Evolutionary conservation across 30 jellyfish, hydroid and myxozoan genomes (phyloP).

Genomic region (Chironex yamaguchii): DNA sequence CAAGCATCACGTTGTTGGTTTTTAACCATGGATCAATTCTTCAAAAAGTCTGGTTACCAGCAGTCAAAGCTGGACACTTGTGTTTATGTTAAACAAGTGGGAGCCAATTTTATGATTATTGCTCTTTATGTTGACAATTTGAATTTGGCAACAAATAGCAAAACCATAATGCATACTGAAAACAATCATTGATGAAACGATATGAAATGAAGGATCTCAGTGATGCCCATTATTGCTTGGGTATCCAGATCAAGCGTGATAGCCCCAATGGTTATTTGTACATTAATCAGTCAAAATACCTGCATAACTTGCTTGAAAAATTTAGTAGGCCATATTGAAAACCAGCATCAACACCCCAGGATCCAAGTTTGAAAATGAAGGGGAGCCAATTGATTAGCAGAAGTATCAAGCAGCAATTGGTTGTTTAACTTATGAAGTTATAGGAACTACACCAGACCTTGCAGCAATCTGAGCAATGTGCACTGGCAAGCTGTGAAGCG

Average conservation of each 20-base stretch:
- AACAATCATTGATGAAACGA: no score
- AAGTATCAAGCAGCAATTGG: no score
- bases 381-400: no score
- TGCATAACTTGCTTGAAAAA: background rate
- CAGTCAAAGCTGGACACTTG: slow-evolving; percentile 44
- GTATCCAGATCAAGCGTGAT: slow-evolving; percentile 19
- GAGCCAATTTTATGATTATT: background rate
- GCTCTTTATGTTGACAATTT: slow-evolving; percentile 18
- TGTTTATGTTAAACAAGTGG: slow-evolving; percentile 20
- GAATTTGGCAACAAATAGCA: background rate
- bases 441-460: no score
- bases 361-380: no score
- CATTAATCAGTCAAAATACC: no score
- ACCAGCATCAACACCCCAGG: no score
- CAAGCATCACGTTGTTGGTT: slow-evolving; percentile 59
- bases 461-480: no score
- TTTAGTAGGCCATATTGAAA: slow-evolving; percentile 51
- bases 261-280: background rate
- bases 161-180: background rate
- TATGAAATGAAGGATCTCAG: slow-evolving; percentile 40
- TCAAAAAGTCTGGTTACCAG: background rate
- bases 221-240: slow-evolving; percentile 33
- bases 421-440: no score
- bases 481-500: no score
- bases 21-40: background rate